Evolutionary conservation across 2,888 invertebrate genomes (phyloP).

Genomic region (Aleiodes testaceus): DNA sequence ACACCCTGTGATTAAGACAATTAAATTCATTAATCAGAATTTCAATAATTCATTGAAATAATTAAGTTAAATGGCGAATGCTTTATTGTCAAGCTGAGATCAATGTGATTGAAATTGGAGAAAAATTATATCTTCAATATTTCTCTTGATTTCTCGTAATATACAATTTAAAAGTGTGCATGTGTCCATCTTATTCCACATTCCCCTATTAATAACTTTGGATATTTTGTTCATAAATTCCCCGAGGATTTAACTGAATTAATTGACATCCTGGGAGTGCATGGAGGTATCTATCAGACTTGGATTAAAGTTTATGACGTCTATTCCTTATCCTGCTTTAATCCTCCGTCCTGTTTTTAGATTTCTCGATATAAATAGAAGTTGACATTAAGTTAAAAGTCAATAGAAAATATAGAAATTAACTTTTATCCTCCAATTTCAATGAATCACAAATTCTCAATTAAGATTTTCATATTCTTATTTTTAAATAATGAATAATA

Average conservation of each 20-base stretch:
- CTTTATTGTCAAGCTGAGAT: not conserved
- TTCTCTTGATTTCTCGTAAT: too few relatives aligned
- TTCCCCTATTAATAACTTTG: too few relatives aligned
- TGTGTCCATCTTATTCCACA: too few relatives aligned
- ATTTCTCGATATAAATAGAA: not conserved
- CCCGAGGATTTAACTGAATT: not conserved
- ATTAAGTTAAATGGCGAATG: too few relatives aligned
- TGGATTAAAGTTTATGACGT: constrained; percentile 28
- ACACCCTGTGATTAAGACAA: constrained; percentile 73
- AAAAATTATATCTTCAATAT: too few relatives aligned
- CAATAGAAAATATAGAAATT: constrained; percentile 1
- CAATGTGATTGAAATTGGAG: not conserved
- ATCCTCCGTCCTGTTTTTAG: not conserved
- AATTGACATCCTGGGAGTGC: not conserved
- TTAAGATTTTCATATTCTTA: not conserved
- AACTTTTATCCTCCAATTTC: constrained; percentile 13
- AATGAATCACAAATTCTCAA: not conserved
- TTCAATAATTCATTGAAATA: not conserved
- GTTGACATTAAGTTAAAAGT: constrained; percentile 10
- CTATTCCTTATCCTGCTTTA: not conserved
- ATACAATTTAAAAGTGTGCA: too few relatives aligned
- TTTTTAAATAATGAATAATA: not conserved
- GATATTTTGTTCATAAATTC: not conserved
- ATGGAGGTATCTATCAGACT: constrained; percentile 20
- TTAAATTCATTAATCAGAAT: constrained; percentile 12